Conservation (phyloP, 2,797 vertebrate species). For the Diplodus puntazzo region DNA sequence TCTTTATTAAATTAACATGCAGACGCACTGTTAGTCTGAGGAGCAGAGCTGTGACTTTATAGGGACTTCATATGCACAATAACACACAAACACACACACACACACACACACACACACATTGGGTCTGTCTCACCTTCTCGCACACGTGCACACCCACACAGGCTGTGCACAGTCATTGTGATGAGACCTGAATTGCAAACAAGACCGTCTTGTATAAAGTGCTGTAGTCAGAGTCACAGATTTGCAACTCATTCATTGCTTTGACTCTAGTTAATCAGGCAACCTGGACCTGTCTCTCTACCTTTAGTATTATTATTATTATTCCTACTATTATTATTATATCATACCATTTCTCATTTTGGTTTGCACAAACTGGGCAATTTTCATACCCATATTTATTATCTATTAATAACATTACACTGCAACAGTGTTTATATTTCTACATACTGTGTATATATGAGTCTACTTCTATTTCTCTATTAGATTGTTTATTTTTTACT, state of each 20-base stretch:
- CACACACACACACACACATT: not conserved
- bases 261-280: conserved; percentile 28
- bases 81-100: conserved; percentile 10
- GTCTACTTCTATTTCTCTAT: too few relatives aligned
- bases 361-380: too few relatives aligned
- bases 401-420: too few relatives aligned
- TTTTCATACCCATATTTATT: too few relatives aligned
- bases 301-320: too few relatives aligned
- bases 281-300: not conserved
- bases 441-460: too few relatives aligned
- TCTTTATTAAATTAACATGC: conserved; percentile 60
- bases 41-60: conserved; percentile 40
- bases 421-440: too few relatives aligned
- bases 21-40: conserved; percentile 45
- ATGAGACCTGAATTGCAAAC: conserved; percentile 65
- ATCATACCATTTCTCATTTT: too few relatives aligned
- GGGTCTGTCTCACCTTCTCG: conserved; percentile 40
- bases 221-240: conserved; percentile 37
- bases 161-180: conserved; percentile 36
- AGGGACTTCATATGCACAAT: conserved; percentile 45
- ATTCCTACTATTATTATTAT: too few relatives aligned
- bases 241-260: conserved; percentile 31
- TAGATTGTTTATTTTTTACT: too few relatives aligned
- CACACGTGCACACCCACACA: conserved; percentile 45
- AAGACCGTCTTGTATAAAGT: conserved; percentile 39